These are phyloP conservation scores for Acronicta alni DNA, from an alignment of 2,888 invertebrate genomes.

Conservation along the genomic window DNA sequence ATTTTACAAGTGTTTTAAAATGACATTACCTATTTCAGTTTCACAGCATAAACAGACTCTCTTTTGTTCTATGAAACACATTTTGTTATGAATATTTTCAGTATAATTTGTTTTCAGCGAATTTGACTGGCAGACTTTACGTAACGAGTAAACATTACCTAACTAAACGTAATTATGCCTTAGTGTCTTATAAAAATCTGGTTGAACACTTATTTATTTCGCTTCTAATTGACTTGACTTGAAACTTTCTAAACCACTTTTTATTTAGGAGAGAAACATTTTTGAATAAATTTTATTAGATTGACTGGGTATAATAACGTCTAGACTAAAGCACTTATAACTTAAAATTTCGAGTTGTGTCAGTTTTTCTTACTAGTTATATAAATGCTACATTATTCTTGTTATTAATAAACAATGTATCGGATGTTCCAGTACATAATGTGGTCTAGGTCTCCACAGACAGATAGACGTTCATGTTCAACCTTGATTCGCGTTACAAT, in stretches of 20 bases:
- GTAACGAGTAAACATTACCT: not conserved
- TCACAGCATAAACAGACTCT: conserved; percentile 6
- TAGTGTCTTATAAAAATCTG: not conserved
- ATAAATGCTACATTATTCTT: not conserved
- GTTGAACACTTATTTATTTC: conserved; percentile 7
- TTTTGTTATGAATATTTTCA: conserved; percentile 8
- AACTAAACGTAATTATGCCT: conserved; percentile 7
- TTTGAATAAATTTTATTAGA: not conserved
- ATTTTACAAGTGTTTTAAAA: conserved; percentile 22
- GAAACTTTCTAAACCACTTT: conserved; percentile 14
- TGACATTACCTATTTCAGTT: conserved; percentile 6
- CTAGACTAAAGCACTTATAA: not conserved
- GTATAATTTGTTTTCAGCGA: conserved; percentile 11
- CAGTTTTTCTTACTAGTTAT: no score
- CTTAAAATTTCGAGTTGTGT: no score
- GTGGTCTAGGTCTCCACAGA: conserved; percentile 47
- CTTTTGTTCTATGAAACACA: conserved; percentile 16
- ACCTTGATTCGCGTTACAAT: conserved; percentile 59
- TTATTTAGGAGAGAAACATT: conserved; percentile 1
- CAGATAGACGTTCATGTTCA: conserved; percentile 30
- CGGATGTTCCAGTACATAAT: conserved; percentile 36
- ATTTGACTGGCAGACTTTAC: conserved; percentile 3
- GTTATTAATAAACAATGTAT: conserved; percentile 21
- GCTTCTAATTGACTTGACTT: not conserved
- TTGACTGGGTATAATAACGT: not conserved